Evolutionary conservation across 2,888 invertebrate genomes (phyloP), one percentile per base, ranked within the genome.

Genomic region (Incurvaria masculella): DNA sequence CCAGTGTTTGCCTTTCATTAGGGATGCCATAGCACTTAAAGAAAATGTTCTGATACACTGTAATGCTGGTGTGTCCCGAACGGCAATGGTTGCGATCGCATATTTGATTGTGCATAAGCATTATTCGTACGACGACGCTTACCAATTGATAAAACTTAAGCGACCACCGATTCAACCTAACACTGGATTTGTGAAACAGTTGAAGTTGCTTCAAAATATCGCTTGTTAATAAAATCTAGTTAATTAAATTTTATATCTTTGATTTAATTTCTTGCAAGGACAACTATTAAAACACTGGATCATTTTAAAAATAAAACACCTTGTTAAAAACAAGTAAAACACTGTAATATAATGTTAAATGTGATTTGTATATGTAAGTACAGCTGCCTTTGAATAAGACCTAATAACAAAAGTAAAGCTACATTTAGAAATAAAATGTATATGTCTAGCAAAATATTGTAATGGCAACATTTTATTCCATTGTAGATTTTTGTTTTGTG

Each of bases 1-100:
- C 10, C 66, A 73, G 11, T 82, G 87, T 57, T 73, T 87, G 49
- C 63, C 72, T 1, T 88, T 88, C 58, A 86, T 95, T 44, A 73
- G 83, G n/a, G 53, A 66, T 33, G 80, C 79, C 18, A 63, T 82
- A 10, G 56, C 63, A n/a, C 57, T 56, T 2, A 64, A 64, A 20
- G 79, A 82, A 21, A 81, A 82, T 61, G 75, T 94, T 45, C 74
- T 94, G 53, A 84, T 96, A 2, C 95, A 96, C 69, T 96, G 96
- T 62, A 96, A 95, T 68, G 95, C 95, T 0, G 96, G 96, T 0
- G 87, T 95, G 0, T 96, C 95, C 0, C 79, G 96, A 10, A 89
- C 94, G 2, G 82, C 93, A 0, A 81, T 88, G 51, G 76, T 95
- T 19, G 84, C 88, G 1, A 88, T 95, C 46, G 91, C 85, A 6